A percentile compares a stretch with the other conserved stretches of the same genome.
phyloP scores from a whole-genome alignment of 2,888 invertebrate genomes.

The Eugnorisma glareosa region DNA sequence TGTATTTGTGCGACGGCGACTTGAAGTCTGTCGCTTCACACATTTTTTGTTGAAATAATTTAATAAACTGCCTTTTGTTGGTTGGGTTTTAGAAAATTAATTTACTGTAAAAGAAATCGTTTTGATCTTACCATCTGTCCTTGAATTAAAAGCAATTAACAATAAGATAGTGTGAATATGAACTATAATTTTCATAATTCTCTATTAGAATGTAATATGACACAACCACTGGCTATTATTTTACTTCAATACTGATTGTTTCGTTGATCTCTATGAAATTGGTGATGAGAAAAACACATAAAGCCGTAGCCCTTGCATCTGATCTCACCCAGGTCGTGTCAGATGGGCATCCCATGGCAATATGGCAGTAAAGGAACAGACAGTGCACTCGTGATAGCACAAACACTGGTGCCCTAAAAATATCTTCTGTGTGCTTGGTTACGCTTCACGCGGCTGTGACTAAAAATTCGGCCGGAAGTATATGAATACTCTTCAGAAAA shows the following conservation, averaged over 20 bases:
- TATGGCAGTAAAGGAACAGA: not conserved
- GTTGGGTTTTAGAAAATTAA: slow-evolving; percentile 59
- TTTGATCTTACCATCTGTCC: slow-evolving; percentile 42
- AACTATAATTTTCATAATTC: not conserved
- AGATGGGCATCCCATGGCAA: not conserved
- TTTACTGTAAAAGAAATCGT: slow-evolving; percentile 60
- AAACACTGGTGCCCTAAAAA: not conserved
- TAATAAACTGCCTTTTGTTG: slow-evolving; percentile 72
- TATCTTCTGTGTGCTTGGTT: not conserved
- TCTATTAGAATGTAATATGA: not conserved
- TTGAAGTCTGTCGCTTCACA: slow-evolving; percentile 79
- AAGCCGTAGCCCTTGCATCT: not conserved
- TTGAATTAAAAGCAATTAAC: slow-evolving; percentile 26
- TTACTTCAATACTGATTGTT: not conserved
- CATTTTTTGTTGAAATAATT: slow-evolving; percentile 69
- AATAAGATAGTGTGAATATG: not conserved
- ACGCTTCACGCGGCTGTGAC: not conserved
- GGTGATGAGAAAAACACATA: not conserved
- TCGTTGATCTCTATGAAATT: not conserved
- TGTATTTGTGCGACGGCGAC: slow-evolving; percentile 81
- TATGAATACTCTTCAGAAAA: not conserved
- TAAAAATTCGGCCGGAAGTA: not conserved
- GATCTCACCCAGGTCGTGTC: not conserved
- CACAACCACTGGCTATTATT: not conserved
- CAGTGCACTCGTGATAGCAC: not conserved